Conservation (phyloP, 1,140 invertebrate species). For the Metopolophium dirhodum region DNA sequence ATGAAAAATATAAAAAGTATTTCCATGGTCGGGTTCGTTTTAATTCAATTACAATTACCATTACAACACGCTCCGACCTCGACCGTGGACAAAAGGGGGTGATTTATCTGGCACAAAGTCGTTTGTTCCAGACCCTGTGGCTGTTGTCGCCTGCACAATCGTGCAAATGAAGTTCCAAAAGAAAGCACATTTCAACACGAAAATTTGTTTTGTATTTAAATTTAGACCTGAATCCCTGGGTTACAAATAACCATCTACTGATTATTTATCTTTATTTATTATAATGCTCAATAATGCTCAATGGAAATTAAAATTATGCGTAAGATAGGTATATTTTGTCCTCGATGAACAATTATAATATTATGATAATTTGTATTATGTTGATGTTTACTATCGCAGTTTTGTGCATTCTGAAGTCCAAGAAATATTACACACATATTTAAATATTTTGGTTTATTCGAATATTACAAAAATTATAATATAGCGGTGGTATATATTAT, state of each 20-base stretch:
- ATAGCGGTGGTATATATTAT: too few species aligned
- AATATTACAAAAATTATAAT: neutral
- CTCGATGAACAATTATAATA: neutral
- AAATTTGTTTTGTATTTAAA: conserved; percentile 22
- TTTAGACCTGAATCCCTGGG: neutral
- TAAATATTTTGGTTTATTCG: neutral
- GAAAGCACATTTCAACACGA: neutral
- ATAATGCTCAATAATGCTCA: neutral
- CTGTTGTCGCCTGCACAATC: conserved; percentile 25
- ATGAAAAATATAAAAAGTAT: conserved; percentile 37
- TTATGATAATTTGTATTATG: neutral
- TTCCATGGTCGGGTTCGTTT: neutral
- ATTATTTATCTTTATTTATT: neutral
- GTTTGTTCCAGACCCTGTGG: conserved; percentile 8
- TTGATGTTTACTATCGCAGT: neutral
- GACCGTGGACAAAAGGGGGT: conserved; percentile 16
- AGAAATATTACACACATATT: too few species aligned
- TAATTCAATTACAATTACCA: conserved; percentile 41
- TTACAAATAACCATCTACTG: neutral
- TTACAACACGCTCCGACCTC: neutral
- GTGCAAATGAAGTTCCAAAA: conserved; percentile 21
- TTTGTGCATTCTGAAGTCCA: neutral
- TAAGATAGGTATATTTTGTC: neutral
- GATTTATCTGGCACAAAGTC: conserved; percentile 30
- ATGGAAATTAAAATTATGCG: neutral